phyloP scores from a whole-genome alignment of 2,113 vertebrate species.

The Aix galericulata region DNA sequence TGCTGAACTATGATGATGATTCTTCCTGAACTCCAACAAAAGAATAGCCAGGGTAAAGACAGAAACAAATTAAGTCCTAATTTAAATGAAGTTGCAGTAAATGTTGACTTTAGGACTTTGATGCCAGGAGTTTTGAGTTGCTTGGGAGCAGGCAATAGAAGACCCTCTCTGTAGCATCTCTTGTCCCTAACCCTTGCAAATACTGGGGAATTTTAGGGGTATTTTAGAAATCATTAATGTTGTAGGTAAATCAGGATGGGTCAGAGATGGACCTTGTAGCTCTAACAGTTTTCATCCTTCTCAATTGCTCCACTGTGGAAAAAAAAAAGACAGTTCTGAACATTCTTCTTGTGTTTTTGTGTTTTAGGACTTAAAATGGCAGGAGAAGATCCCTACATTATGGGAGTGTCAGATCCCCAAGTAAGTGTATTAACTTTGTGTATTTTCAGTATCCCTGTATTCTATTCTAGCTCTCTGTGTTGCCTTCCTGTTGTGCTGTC shows the following conservation, averaged over 20 bases:
- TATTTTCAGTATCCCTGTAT: neutral
- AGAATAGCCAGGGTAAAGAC: neutral
- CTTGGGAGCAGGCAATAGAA: neutral
- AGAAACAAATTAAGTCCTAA: neutral
- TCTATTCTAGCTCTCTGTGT: neutral
- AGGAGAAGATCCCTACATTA: conserved; percentile 73
- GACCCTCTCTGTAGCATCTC: neutral
- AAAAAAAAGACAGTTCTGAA: neutral
- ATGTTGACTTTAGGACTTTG: neutral
- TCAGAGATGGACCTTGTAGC: neutral
- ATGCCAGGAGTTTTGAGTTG: neutral
- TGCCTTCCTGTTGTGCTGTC: neutral
- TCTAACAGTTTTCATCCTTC: neutral
- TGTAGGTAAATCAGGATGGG: neutral
- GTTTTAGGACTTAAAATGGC: conserved; percentile 77
- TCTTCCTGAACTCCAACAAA: neutral
- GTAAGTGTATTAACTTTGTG: conserved; percentile 65
- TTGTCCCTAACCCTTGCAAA: neutral
- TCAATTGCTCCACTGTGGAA: neutral
- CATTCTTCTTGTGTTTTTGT: conserved; percentile 32
- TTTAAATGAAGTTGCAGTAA: neutral
- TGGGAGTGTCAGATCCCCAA: conserved; percentile 73
- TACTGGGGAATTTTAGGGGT: neutral
- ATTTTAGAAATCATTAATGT: neutral
- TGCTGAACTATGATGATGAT: neutral